Evolutionary conservation across 2,888 invertebrate genomes (phyloP).

Genomic region (Lycaena phlaeas): DNA sequence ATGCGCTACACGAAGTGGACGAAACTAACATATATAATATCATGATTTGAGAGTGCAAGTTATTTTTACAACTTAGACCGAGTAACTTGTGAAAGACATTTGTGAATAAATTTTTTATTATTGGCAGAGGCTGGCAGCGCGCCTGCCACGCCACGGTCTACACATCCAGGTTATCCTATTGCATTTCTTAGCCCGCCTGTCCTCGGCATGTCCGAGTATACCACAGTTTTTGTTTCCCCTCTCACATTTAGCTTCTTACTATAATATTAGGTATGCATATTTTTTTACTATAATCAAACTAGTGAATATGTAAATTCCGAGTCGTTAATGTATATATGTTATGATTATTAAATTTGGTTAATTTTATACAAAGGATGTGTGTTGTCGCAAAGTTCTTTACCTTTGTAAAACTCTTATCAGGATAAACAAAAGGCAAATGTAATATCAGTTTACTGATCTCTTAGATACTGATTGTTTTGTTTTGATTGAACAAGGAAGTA

Average conservation of each 20-base stretch:
- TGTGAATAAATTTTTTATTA: constrained; percentile 60
- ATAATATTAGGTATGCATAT: constrained; percentile 72
- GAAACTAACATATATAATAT: constrained; percentile 58
- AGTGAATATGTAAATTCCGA: constrained; percentile 54
- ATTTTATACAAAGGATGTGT: constrained; percentile 66
- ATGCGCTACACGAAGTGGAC: constrained; percentile 45
- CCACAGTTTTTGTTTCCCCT: constrained; percentile 54
- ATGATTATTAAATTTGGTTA: constrained; percentile 65
- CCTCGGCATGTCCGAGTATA: constrained; percentile 34
- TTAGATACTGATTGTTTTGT: constrained; percentile 52
- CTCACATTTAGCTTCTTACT: constrained; percentile 69
- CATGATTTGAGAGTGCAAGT: constrained; percentile 70
- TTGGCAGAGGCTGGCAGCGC: constrained; percentile 30
- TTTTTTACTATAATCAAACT: constrained; percentile 68
- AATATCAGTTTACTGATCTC: constrained; percentile 55
- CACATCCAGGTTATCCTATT: constrained; percentile 32
- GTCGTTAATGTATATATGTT: constrained; percentile 69
- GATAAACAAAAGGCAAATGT: constrained; percentile 36
- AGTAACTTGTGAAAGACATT: constrained; percentile 71
- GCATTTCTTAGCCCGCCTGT: constrained; percentile 56
- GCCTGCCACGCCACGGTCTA: constrained; percentile 28
- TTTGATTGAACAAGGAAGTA: constrained; percentile 44
- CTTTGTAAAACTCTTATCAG: constrained; percentile 44
- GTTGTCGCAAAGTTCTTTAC: constrained; percentile 57
- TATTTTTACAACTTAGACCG: constrained; percentile 66